Evolutionary conservation across 2,113 vertebrate genomes (phyloP).

Genomic region (Tupaia chinensis): DNA sequence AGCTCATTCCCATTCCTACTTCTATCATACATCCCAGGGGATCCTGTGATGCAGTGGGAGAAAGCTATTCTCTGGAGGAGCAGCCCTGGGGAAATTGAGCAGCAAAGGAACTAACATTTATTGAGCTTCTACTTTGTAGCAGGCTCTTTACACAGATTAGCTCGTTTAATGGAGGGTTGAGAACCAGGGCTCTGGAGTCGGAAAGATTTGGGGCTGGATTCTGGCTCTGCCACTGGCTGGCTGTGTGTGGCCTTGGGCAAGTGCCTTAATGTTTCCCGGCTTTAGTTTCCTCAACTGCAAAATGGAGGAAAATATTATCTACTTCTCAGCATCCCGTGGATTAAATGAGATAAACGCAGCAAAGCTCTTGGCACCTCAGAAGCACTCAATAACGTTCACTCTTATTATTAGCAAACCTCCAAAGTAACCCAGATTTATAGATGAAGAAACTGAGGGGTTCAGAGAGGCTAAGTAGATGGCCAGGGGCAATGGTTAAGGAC

Average conservation of each 20-base stretch:
- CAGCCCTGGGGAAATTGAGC: not conserved
- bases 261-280: not conserved
- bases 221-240: not conserved
- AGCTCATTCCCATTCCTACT: constrained; percentile 4
- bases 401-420: not conserved
- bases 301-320: not conserved
- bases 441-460: constrained; percentile 38
- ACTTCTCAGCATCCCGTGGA: not conserved
- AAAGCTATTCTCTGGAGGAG: constrained; percentile 20
- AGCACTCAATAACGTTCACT: not conserved
- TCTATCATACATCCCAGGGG: not conserved
- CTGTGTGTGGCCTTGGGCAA: not conserved
- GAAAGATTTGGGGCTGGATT: not conserved
- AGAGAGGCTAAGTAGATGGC: not conserved
- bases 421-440: not conserved
- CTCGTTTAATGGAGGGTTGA: not conserved
- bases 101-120: constrained; percentile 23
- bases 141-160: constrained; percentile 56
- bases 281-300: constrained; percentile 21
- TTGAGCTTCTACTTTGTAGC: constrained; percentile 60
- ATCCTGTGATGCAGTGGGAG: not conserved
- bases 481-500: not conserved
- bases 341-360: constrained; percentile 1
- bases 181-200: not conserved
- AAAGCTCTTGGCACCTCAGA: not conserved